phyloP scores from a whole-genome alignment of 2,113 vertebrate species.

The Nesoenas mayeri region DNA sequence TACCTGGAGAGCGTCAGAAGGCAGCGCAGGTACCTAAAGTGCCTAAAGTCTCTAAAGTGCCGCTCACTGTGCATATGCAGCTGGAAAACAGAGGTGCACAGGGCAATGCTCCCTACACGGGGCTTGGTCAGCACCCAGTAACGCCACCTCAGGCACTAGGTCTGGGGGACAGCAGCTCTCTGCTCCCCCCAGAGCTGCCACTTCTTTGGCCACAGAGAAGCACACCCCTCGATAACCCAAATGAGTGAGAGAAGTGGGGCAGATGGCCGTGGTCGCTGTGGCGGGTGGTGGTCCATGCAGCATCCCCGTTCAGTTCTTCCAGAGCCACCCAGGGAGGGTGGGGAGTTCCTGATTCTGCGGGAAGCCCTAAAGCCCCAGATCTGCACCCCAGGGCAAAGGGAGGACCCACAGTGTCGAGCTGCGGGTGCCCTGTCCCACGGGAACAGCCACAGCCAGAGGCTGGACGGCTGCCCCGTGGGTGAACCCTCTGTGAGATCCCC shows the following conservation, averaged over 20 bases:
- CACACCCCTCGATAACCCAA: background rate
- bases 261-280: background rate
- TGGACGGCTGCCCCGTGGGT: background rate
- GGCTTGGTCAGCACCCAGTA: background rate
- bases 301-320: background rate
- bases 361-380: background rate
- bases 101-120: fast-evolving
- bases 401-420: background rate
- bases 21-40: background rate
- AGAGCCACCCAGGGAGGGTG: too few species aligned
- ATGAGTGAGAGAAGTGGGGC: background rate
- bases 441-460: background rate
- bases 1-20: background rate
- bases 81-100: background rate
- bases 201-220: background rate
- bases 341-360: background rate
- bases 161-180: background rate
- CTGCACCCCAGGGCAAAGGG: background rate
- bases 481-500: background rate
- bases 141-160: background rate
- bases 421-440: background rate
- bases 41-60: background rate
- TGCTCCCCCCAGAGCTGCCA: background rate
- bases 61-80: background rate
- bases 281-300: fast-evolving